Evolutionary conservation across 2,797 vertebrate genomes (phyloP).

Genomic region (Molossus molossus): DNA sequence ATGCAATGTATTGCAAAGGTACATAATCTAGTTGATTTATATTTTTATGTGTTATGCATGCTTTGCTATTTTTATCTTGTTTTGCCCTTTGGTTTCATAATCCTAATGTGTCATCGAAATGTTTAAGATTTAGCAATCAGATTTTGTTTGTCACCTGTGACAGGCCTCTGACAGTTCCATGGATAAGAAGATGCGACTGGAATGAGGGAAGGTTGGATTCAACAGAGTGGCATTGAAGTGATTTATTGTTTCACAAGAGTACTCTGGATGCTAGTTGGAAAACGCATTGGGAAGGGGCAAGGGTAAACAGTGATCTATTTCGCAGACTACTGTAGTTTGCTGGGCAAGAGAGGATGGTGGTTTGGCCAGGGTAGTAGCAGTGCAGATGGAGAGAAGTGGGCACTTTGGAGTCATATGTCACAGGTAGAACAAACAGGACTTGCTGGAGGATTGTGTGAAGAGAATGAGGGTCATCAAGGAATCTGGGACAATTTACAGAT

Average conservation of each 20-base stretch:
- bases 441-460: not conserved
- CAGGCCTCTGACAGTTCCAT: not conserved
- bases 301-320: not conserved
- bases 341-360: not conserved
- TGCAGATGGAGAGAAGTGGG: not conserved
- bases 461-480: not conserved
- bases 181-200: not conserved
- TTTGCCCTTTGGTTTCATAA: not conserved
- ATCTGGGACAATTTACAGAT: not conserved
- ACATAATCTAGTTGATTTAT: constrained; percentile 74
- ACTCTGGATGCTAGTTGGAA: not conserved
- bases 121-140: not conserved
- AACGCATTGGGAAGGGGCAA: not conserved
- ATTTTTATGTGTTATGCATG: constrained; percentile 33
- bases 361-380: not conserved
- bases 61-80: not conserved
- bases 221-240: not conserved
- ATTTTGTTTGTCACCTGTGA: not conserved
- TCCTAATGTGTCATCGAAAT: not conserved
- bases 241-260: not conserved
- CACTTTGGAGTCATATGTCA: not conserved
- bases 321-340: not conserved
- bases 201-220: not conserved
- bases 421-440: not conserved
- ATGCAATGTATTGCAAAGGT: constrained; percentile 77